Evolutionary conservation across 2,113 vertebrate genomes (phyloP).

Genomic region (Lonchura striata): DNA sequence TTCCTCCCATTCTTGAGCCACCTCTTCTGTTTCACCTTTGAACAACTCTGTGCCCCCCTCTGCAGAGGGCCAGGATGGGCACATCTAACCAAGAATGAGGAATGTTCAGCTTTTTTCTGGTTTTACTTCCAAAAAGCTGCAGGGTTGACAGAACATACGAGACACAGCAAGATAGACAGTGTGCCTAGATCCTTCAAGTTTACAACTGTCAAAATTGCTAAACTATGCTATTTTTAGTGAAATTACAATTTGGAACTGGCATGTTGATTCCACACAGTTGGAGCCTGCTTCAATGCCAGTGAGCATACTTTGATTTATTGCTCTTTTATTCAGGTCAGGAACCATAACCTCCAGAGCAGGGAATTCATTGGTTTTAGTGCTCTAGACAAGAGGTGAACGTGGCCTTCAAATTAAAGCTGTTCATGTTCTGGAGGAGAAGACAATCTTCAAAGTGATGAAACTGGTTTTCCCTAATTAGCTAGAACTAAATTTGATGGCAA

Average conservation of each 20-base stretch:
- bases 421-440: not conserved
- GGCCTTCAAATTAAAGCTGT: slow-evolving; percentile 45
- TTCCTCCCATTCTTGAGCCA: not conserved
- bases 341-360: slow-evolving; percentile 32
- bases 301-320: slow-evolving; percentile 63
- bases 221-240: slow-evolving; percentile 49
- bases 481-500: slow-evolving; percentile 23
- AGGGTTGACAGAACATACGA: slow-evolving; percentile 6
- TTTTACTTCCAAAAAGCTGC: not conserved
- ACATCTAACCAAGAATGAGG: not conserved
- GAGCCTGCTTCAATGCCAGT: slow-evolving; percentile 9
- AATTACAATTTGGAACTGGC: slow-evolving; percentile 47
- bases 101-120: not conserved
- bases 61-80: not conserved
- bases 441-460: slow-evolving; percentile 3
- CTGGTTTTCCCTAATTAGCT: slow-evolving; percentile 36
- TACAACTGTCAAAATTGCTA: slow-evolving; percentile 47
- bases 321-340: slow-evolving; percentile 59
- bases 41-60: not conserved
- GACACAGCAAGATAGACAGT: slow-evolving; percentile 20
- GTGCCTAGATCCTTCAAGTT: slow-evolving; percentile 30
- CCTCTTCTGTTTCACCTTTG: not conserved
- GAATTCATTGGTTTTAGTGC: not conserved
- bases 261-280: slow-evolving; percentile 42
- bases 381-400: not conserved